Evolutionary conservation across 2,113 vertebrate species (phyloP).

Genomic region (Grammomys surdaster): DNA sequence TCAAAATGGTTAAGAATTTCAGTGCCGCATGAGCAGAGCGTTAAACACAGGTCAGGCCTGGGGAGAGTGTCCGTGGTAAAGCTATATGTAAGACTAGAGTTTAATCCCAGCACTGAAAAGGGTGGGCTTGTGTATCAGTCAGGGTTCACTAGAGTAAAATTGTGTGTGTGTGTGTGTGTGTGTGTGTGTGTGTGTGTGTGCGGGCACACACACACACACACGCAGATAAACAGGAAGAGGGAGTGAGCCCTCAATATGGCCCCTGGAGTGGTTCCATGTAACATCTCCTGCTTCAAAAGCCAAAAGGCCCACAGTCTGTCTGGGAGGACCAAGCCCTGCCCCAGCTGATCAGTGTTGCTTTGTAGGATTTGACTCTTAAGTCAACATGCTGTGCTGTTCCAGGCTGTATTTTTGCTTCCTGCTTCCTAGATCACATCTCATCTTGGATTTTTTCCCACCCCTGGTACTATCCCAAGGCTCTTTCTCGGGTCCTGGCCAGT

Average conservation of each 20-base stretch:
- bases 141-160: too few relatives aligned
- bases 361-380: background rate
- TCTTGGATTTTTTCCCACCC: background rate
- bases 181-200: background rate
- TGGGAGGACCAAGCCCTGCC: too few relatives aligned
- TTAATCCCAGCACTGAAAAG: background rate
- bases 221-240: background rate
- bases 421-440: fast-evolving
- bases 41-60: background rate
- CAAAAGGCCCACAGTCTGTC: background rate
- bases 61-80: background rate
- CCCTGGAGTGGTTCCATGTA: background rate
- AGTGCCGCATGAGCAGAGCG: too few relatives aligned
- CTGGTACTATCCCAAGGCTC: background rate
- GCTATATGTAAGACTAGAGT: background rate
- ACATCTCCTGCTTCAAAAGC: background rate
- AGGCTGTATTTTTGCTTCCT: too few relatives aligned
- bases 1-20: background rate
- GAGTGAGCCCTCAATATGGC: background rate
- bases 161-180: background rate
- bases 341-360: background rate
- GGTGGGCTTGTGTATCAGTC: too few relatives aligned
- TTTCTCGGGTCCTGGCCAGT: background rate
- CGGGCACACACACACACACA: fast-evolving
- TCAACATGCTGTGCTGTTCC: too few relatives aligned